Percentiles rank a stretch among this genome's conserved stretches.
Conservation (phyloP, 2,113 vertebrate genomes). For the Brachyistius frenatus region DNA sequence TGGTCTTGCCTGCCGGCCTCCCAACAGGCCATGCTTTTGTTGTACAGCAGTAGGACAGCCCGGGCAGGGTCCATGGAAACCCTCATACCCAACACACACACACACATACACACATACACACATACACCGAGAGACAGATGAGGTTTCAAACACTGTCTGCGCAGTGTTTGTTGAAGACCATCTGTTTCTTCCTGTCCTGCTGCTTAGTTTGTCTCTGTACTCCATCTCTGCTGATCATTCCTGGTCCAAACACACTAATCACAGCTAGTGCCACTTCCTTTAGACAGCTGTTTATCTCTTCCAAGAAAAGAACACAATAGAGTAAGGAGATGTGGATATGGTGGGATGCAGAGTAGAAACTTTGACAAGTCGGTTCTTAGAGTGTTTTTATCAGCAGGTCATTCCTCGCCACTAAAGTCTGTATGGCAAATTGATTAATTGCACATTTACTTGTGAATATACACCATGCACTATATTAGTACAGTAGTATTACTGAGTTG, state of each 20-base stretch:
- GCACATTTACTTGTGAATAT: too few relatives aligned
- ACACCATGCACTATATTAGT: too few relatives aligned
- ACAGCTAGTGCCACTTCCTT: constrained; percentile 58
- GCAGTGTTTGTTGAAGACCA: constrained; percentile 75
- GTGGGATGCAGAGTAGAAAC: constrained; percentile 4
- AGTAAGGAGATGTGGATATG: not conserved
- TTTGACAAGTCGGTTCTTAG: not conserved
- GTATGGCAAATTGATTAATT: too few relatives aligned
- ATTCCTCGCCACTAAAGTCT: too few relatives aligned
- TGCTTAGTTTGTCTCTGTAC: constrained; percentile 54
- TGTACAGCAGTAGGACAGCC: constrained; percentile 52
- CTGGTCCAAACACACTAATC: constrained; percentile 61
- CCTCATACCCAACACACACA: constrained; percentile 4
- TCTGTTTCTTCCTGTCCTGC: constrained; percentile 81
- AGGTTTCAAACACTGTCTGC: constrained; percentile 72
- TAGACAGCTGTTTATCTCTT: constrained; percentile 65
- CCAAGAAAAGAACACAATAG: constrained; percentile 51
- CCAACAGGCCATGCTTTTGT: constrained; percentile 64
- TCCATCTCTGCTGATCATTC: constrained; percentile 61
- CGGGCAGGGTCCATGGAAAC: constrained; percentile 36
- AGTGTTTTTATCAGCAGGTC: not conserved
- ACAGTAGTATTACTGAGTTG: too few relatives aligned
- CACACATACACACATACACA: not conserved
- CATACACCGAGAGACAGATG: constrained; percentile 54
- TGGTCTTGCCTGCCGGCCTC: constrained; percentile 36